Evolutionary conservation across 2,797 vertebrate species (phyloP).

Genomic region (Bufotes viridis): DNA sequence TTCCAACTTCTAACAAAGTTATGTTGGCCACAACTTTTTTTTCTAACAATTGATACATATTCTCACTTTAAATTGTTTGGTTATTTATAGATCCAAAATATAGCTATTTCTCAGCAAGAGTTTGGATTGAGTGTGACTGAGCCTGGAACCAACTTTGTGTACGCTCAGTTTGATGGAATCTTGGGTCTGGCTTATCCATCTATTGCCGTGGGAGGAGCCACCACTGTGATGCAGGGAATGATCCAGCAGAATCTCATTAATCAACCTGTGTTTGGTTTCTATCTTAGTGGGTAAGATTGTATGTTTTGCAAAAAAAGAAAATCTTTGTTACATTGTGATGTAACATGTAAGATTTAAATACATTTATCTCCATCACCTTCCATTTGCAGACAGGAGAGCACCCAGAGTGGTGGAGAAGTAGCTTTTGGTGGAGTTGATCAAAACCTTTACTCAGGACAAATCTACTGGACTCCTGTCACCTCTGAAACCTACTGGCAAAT

Average conservation of each 20-base stretch:
- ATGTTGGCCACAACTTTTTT: background rate
- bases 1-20: too few relatives aligned
- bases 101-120: conserved; percentile 57
- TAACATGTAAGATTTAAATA: background rate
- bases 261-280: conserved; percentile 50
- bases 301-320: background rate
- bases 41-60: background rate
- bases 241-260: conserved; percentile 45
- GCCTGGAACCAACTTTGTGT: conserved; percentile 60
- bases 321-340: background rate
- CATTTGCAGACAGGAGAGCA: conserved; percentile 40
- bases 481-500: conserved; percentile 65
- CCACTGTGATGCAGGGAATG: conserved; percentile 55
- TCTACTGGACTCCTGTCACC: conserved; percentile 61
- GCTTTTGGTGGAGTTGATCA: conserved; percentile 59
- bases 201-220: conserved; percentile 47
- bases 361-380: background rate
- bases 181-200: conserved; percentile 60
- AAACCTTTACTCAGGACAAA: conserved; percentile 60
- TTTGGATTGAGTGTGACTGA: conserved; percentile 64
- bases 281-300: conserved; percentile 48
- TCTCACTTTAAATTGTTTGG: background rate
- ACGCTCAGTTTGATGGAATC: conserved; percentile 60
- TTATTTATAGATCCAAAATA: conserved; percentile 57
- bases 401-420: conserved; percentile 50